Percentiles rank a stretch among this genome's conserved stretches.
These are phyloP conservation scores for Megaceryle alcyon DNA, from an alignment of 2,797 vertebrate genomes.

Conservation along the genomic window DNA sequence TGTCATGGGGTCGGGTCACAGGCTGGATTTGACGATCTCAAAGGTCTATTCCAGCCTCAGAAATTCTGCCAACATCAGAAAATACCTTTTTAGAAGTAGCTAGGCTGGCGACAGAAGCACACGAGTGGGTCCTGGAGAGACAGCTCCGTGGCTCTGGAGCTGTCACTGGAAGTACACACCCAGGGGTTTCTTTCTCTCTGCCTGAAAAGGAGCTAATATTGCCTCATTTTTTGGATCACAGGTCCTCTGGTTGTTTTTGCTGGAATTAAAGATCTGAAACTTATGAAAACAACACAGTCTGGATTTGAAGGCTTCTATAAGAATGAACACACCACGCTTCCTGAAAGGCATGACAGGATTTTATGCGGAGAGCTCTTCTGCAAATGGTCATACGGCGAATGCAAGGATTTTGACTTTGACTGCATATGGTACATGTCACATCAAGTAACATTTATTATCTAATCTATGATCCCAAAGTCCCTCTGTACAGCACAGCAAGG, in stretches of 20 bases:
- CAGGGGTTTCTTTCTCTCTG: background rate
- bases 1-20: no score
- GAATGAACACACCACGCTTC: conserved; percentile 90
- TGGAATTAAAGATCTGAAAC: conserved; percentile 90
- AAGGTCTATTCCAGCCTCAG: no score
- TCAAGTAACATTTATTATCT: background rate
- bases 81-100: background rate
- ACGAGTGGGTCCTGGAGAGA: background rate
- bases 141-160: background rate
- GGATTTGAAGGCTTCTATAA: conserved; percentile 91
- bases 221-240: conserved; percentile 55
- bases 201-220: background rate
- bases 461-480: background rate
- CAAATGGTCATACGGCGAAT: conserved; percentile 88
- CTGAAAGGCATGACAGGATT: conserved; percentile 88
- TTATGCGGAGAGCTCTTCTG: conserved; percentile 90
- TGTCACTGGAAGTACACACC: background rate
- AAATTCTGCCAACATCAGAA: background rate
- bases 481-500: background rate
- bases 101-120: background rate
- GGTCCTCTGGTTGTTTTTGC: conserved; percentile 86
- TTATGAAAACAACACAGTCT: conserved; percentile 95
- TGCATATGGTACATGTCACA: conserved; percentile 83
- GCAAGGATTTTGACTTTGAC: conserved; percentile 82
- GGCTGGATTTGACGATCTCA: no score